Evolutionary conservation across 2,797 vertebrate genomes (phyloP), one percentile per base, ranked within the genome.

Genomic region (Sebastolobus alascanus): DNA sequence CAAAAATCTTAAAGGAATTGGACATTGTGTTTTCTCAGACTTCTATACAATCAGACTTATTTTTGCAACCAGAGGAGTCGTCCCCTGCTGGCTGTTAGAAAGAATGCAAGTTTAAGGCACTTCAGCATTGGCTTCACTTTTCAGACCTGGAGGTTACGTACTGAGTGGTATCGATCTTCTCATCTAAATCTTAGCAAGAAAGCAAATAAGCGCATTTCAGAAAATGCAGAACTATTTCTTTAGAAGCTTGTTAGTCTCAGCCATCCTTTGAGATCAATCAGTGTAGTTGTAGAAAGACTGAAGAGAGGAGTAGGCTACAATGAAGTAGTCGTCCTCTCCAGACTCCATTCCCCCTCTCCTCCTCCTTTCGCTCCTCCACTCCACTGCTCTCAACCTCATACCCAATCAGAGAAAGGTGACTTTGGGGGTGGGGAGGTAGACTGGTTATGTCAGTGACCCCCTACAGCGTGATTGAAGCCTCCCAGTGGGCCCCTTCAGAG

Each of bases 361-460:
- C 60, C 50, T 77, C 11, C 0, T 7, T 75, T 46, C 38, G 58
- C 27, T 68, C 70, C 35, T 18, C 40, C 82, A 73, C 63, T 87
- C 31, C 31, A 68, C 66, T 54, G 40, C 78, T 33, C 82, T 87
- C 63, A 1, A 75, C 76, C 75, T 78, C 61, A 64, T 37, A 58
- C 64, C 81, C 85, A 93, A 94, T 94, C 92, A 94, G 81, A 22
- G 68, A 84, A 90, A 92, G 90, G 89, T 88, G 89, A 91, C 89
- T 92, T 92, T 88, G 78, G 63, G 22, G 79, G 43, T 61, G 63
- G 61, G 1, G 7, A n/a, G 76, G 67, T 73, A 35, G 63, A 61
- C 66, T 60, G 60, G 55, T 88, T 89, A 76, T 90, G 87, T 90
- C 89, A 81, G 74, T 71, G 78, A 83, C 87, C 80, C 74, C 91